Base-by-base conservation (phyloP, 2,113 vertebrate species). In the Meles meles region DNA sequence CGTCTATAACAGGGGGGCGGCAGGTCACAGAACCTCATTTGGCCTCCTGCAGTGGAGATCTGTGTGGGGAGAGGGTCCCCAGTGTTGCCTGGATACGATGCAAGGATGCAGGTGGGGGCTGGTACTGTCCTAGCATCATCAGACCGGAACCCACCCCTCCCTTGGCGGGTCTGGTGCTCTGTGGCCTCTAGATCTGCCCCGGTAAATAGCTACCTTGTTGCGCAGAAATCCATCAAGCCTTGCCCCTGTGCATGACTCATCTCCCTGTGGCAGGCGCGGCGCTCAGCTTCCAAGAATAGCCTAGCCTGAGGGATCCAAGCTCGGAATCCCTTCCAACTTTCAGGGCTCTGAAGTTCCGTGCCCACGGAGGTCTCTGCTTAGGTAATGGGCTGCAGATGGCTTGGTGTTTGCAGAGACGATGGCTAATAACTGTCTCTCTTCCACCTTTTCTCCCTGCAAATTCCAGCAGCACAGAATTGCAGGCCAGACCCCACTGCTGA, bases 251-350 rank as follows among this genome's bases (percentile, higher is more conserved):
- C 84, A 59, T 98, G 98, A 98, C 90, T 98, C 98, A 98, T 97
- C 95, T 97, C 85, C 67, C 97, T 47, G 95, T 96, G 95, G 96
- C 97, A 95, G 96, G 96, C 92, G 20, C 69, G 1, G 74, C 15
- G 39, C 94, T 93, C 42, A 1, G 97, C 93, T 98, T 98, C 98
- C 95, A 97, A 98, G 96, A 98, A 98, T 98, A 98, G 97, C 98
- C 97, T 95, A 18, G 97, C 97, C 97, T 59, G 77, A 97, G 97
- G 96, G 97, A 97, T 96, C 96, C 94, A 96, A 96, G 97, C 97
- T 90, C 6, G 97, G 97, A 97, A 98, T 98, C 97, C 97, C 97
- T 97, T 97, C 98, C 97, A 98, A 97, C 97, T 97, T 92, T 85
- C 93, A 88, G 96, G 94, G 90, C 95, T 98, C 97, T 98, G 92